These are phyloP conservation scores for Brachionus rubens DNA, from an alignment of 1,140 invertebrate species.

Conservation along the genomic window DNA sequence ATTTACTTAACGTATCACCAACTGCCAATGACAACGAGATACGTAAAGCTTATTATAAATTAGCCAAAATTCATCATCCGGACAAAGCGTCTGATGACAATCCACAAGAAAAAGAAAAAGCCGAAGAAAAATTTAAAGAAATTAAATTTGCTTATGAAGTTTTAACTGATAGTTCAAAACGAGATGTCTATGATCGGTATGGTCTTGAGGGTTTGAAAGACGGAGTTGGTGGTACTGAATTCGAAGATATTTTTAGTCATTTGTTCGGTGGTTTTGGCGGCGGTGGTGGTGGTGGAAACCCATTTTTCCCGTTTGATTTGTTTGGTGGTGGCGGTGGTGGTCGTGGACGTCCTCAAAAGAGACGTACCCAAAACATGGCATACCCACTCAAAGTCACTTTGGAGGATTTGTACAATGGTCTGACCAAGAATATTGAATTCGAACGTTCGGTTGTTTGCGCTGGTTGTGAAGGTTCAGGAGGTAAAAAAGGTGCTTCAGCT, in stretches of 20 bases:
- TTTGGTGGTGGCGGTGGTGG: background rate
- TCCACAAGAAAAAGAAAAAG: constrained; percentile 82
- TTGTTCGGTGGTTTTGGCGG: constrained; percentile 38
- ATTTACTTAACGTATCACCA: constrained; percentile 38
- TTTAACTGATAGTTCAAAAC: constrained; percentile 26
- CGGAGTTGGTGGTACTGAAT: constrained; percentile 28
- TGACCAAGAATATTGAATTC: constrained; percentile 80
- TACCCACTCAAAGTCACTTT: constrained; percentile 69
- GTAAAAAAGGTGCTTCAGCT: constrained; percentile 75
- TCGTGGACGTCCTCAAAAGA: background rate
- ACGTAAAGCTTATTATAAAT: constrained; percentile 76
- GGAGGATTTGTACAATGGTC: constrained; percentile 89
- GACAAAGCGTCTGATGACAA: constrained; percentile 83
- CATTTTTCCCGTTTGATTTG: constrained; percentile 46
- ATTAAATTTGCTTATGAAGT: constrained; percentile 47
- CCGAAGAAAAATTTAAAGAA: constrained; percentile 69
- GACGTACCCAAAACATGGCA: constrained; percentile 40
- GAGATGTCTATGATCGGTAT: constrained; percentile 31
- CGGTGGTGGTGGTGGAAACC: constrained; percentile 17
- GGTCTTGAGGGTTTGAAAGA: constrained; percentile 46
- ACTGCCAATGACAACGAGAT: constrained; percentile 3
- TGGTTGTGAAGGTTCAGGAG: constrained; percentile 82
- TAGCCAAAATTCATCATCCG: constrained; percentile 98
- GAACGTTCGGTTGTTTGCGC: constrained; percentile 91
- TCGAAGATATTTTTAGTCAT: constrained; percentile 31